Conservation (phyloP, 2,888 invertebrate genomes). For the Ashinkailepas kermadecensis region DNA sequence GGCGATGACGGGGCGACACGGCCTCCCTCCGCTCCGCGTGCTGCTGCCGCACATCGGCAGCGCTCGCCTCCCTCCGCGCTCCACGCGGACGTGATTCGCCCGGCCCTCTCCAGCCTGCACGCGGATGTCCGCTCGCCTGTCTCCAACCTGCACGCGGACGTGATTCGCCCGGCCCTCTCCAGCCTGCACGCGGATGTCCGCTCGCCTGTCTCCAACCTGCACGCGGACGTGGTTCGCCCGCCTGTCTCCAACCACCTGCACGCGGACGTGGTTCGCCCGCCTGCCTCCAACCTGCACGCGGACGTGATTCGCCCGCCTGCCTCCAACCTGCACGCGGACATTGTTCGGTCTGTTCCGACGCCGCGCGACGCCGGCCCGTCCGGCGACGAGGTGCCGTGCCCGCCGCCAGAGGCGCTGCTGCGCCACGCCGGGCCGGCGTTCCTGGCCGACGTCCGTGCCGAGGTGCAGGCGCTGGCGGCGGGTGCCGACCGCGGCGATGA, state of each 20-base stretch:
- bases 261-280: background rate
- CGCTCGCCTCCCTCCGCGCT: background rate
- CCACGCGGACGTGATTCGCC: conserved; percentile 2
- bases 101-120: background rate
- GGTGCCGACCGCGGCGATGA: conserved; percentile 1
- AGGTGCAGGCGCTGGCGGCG: background rate
- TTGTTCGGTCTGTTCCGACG: background rate
- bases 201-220: background rate
- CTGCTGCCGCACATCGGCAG: background rate
- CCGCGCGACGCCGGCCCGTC: conserved; percentile 47
- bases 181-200: background rate
- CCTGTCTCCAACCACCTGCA: background rate
- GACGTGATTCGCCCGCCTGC: background rate
- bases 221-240: background rate
- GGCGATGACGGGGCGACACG: background rate
- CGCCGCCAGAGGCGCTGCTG: conserved; percentile 65
- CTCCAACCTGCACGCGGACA: background rate
- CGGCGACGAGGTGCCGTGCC: conserved; percentile 69
- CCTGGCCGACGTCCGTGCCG: conserved; percentile 1
- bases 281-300: background rate
- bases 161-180: background rate
- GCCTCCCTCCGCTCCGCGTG: background rate
- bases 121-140: background rate
- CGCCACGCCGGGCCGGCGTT: conserved; percentile 51
- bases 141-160: background rate